Evolutionary conservation across 2,113 vertebrate species (phyloP), one percentile per base, ranked within the genome.

Genomic region (Psittacula cyanocephala): DNA sequence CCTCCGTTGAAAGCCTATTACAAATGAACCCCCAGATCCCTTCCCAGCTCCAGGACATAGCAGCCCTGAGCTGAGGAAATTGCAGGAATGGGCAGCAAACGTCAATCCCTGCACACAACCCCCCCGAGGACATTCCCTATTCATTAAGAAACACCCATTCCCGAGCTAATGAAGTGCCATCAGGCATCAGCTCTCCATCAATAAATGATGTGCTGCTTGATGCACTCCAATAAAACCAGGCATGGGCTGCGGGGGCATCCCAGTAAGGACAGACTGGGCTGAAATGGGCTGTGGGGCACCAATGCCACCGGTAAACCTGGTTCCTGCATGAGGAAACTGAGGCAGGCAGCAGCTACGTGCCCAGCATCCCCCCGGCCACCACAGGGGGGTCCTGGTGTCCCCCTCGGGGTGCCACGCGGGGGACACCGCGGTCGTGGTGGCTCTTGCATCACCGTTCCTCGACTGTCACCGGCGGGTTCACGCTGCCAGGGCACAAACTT

Each of bases 41-140:
- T 55, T 55, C 39, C 53, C 62, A 7, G 62, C 57, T 49, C 46
- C 1, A 1, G 39, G n/a, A 27, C 53, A 29, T 3, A 8, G 27
- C 50, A 59, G 53, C 53, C 24, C 37, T 25, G 33, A 27, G 10
- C 44, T 63, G 47, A 63, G 22, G 20, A 78, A 70, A 74, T n/a
- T 27, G 60, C 28, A 57, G 60, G 27, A 39, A 65, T 50, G 7
- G 50, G n/a, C 59, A 89, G 27, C 27, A 76, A 80, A 2, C 13
- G 55, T 15, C 64, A 35, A 12, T 2, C 24, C 55, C 60, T 18
- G 13, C 70, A 15, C 47, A 13, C 9, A 19, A 1, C 6, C 3
- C 5, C 6, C n/a, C 13, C 5, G 6, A 1, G 27, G 33, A 29
- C 0, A 0, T 39, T 33, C 25, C 18, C 43, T 24, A 5, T 29